phyloP scores from a whole-genome alignment of 2,888 invertebrate species.

The Athrips mouffetella region DNA sequence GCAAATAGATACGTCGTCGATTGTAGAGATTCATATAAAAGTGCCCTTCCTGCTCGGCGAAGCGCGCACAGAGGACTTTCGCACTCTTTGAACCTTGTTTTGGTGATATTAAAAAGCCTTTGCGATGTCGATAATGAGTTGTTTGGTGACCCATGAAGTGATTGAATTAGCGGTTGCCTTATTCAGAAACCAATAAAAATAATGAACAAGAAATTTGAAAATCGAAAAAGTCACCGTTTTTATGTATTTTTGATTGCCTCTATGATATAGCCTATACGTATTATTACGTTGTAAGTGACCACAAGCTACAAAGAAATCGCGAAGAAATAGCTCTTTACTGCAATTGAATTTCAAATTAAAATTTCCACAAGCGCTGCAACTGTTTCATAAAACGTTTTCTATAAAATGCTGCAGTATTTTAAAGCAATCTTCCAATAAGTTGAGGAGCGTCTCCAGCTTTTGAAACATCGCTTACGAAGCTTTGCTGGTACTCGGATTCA shows the following conservation, averaged over 20 bases:
- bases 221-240: too few species aligned
- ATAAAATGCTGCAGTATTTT: constrained; percentile 26
- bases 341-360: neutral
- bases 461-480: constrained; percentile 59
- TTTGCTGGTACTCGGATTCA: constrained; percentile 44
- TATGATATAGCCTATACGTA: too few species aligned
- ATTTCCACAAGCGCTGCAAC: neutral
- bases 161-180: too few species aligned
- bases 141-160: constrained; percentile 25
- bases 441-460: constrained; percentile 44
- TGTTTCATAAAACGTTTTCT: neutral
- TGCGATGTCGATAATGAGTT: neutral
- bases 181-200: too few species aligned
- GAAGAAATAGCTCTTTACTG: too few species aligned
- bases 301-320: too few species aligned
- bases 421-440: constrained; percentile 51
- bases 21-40: neutral
- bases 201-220: too few species aligned
- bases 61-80: constrained; percentile 13
- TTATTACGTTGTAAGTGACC: too few species aligned
- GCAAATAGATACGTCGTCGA: neutral
- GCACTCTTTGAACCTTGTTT: constrained; percentile 16
- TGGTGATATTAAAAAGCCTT: neutral
- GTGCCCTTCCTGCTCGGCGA: neutral
- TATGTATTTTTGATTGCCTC: too few species aligned